Percentiles rank a stretch among this genome's conserved stretches.
Conservation (phyloP, 2,113 vertebrate genomes). For the Hylia prasina region DNA sequence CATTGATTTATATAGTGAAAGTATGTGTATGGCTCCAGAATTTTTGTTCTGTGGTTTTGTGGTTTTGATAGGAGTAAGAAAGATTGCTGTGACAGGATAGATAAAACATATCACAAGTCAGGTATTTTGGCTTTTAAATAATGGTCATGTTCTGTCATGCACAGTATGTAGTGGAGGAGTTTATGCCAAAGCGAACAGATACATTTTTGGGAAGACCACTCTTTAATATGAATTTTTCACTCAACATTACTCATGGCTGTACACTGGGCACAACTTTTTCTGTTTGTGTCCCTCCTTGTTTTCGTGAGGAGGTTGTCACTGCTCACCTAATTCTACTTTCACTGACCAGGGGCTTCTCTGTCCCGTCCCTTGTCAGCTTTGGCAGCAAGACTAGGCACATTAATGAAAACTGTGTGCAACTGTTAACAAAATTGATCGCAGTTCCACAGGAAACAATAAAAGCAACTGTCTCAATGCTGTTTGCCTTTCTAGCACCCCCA, state of each 20-base stretch:
- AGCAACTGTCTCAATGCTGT: not conserved
- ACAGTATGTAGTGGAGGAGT: not conserved
- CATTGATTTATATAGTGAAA: not conserved
- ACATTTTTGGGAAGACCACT: not conserved
- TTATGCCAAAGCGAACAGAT: not conserved
- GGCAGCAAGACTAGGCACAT: not conserved
- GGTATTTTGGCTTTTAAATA: not conserved
- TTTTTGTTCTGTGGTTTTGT: not conserved
- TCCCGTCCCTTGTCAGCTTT: not conserved
- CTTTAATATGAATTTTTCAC: not conserved
- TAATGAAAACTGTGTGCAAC: not conserved
- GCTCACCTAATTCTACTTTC: not conserved
- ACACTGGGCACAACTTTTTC: not conserved
- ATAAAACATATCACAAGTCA: not conserved
- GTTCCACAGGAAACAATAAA: not conserved
- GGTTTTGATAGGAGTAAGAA: not conserved
- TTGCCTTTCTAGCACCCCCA: not conserved
- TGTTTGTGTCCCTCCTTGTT: not conserved
- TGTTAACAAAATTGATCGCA: not conserved
- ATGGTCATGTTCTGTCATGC: not conserved
- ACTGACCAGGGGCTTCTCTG: not conserved
- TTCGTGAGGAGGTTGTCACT: not conserved
- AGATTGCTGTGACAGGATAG: not conserved
- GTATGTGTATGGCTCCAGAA: not conserved
- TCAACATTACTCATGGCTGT: not conserved